phyloP scores from a whole-genome alignment of 2,888 invertebrate species.

The Lumbricus terrestris region DNA sequence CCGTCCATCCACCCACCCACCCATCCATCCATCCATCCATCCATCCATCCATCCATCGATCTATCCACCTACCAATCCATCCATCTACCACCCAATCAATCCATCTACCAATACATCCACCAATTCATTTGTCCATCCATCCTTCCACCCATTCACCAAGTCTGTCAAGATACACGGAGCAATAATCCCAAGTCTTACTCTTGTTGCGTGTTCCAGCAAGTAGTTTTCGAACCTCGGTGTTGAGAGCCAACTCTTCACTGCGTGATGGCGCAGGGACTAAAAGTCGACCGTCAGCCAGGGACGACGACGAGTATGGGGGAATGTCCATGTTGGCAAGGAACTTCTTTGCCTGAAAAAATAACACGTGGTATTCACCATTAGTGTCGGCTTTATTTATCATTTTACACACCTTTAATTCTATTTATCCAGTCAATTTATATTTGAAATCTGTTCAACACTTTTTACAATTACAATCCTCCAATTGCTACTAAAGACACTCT shows the following conservation, averaged over 20 bases:
- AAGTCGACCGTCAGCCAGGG: neutral
- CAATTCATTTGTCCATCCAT: neutral
- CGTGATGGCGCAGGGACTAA: neutral
- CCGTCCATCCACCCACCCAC: too few species aligned
- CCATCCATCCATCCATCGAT: too few species aligned
- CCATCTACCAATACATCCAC: neutral
- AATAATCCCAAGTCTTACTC: neutral
- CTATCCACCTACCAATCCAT: too few species aligned
- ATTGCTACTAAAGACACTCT: too few species aligned
- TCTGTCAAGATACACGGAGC: neutral
- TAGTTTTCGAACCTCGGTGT: neutral
- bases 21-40: too few species aligned
- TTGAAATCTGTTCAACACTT: too few species aligned
- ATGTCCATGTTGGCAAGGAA: neutral
- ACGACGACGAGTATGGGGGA: neutral
- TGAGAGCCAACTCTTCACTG: neutral
- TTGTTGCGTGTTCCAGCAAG: neutral
- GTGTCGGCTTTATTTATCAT: too few species aligned
- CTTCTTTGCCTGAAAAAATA: neutral
- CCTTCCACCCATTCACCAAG: neutral
- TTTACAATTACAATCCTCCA: too few species aligned
- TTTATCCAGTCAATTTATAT: too few species aligned
- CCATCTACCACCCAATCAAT: neutral
- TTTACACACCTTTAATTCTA: too few species aligned
- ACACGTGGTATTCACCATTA: too few species aligned